A percentile compares a stretch with the other conserved stretches of the same genome.
Conservation (phyloP, 2,797 vertebrate species). For the Gadopsis bispinosus region DNA sequence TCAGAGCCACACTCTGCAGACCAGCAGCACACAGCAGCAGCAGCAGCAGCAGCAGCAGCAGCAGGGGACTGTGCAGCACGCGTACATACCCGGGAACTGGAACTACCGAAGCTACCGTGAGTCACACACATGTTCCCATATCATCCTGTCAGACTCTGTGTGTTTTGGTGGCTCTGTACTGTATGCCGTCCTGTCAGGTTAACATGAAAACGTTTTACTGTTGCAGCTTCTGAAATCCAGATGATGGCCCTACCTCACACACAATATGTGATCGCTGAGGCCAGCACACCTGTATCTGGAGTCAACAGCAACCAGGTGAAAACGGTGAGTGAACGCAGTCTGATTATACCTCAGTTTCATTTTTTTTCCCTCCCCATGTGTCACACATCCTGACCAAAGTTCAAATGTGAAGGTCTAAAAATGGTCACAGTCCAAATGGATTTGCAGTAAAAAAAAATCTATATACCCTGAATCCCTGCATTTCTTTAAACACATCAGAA, state of each 20-base stretch:
- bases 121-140: slow-evolving; percentile 62
- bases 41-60: slow-evolving; percentile 82
- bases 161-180: background rate
- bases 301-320: slow-evolving; percentile 92
- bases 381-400: background rate
- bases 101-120: slow-evolving; percentile 95
- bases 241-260: slow-evolving; percentile 98
- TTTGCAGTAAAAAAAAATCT: too few relatives aligned
- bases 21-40: slow-evolving; percentile 81
- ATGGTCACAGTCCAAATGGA: too few relatives aligned
- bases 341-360: background rate
- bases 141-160: rapidly evolving
- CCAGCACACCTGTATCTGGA: slow-evolving; percentile 89
- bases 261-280: slow-evolving; percentile 96
- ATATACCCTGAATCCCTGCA: too few relatives aligned
- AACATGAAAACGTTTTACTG: background rate
- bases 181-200: background rate
- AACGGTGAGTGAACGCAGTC: slow-evolving; percentile 82
- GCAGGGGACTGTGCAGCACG: slow-evolving; percentile 91
- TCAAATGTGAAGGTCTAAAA: too few relatives aligned
- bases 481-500: background rate
- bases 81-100: slow-evolving; percentile 94
- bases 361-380: too few relatives aligned
- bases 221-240: slow-evolving; percentile 96
- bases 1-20: slow-evolving; percentile 87